Base-by-base conservation (phyloP, 2,113 vertebrate genomes). In the Anseranas semipalmata region DNA sequence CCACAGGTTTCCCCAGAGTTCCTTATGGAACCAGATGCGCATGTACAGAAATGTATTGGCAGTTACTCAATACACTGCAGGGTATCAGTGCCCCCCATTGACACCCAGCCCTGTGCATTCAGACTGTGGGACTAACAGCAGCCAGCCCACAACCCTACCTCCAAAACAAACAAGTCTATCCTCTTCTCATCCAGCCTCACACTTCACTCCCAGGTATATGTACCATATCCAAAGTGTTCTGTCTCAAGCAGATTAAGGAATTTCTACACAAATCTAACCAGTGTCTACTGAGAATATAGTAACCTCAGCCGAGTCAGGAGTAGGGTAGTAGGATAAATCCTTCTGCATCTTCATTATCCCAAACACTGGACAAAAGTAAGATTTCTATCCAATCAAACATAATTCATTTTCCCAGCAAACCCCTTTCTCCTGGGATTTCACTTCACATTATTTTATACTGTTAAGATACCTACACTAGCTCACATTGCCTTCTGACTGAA, bases 1-100 rank as follows among this genome's bases (percentile, higher is more conserved):
- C 98, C 98, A 98, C 98, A 98, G 98, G 97, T 97, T 98, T 98
- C 96, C 96, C 97, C 96, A 86, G 62, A 96, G 97, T 96, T 98
- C 98, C 98, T 97, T 45, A 97, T 7, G 93, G 97, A 98, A 98
- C 96, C 95, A 77, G 94, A 97, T 52, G 96, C 91, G 62, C 74
- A 53, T 2, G 89, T 95, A 94, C 83, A 93, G 94, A 97, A 97
- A 96, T 4, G 76, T 83, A 89, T 85, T 96, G 98, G 98, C 97
- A 98, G 96, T 75, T 96, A 90, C 95, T 97, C 96, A 72, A 50
- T 14, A 62, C 91, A 68, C 87, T 89, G 97, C 94, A 97, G 97
- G 98, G 93, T 85, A 90, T 87, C 82, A 17, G 96, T 14, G 81
- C 88, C 93, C 90, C 93, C 91, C 95, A 88, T 93, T 4, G 52